A percentile compares a stretch with the other conserved stretches of the same genome.
These are phyloP conservation scores for Bubo blakistoni DNA, from an alignment of 2,113 vertebrate genomes.

Conservation along the genomic window DNA sequence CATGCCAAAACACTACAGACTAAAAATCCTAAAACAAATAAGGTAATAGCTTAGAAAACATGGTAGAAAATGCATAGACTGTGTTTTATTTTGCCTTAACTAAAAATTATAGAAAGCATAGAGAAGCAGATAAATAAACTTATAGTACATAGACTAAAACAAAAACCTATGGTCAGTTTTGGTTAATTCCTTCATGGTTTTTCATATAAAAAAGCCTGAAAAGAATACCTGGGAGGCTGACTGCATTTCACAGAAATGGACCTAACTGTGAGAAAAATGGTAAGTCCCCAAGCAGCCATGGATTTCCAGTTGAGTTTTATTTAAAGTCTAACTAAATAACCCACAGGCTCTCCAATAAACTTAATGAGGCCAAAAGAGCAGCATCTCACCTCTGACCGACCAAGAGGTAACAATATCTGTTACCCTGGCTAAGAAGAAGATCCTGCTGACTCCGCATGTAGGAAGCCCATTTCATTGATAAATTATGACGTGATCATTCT, in stretches of 20 bases:
- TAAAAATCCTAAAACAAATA: not conserved
- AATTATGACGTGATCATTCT: slow-evolving; percentile 25
- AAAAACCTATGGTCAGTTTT: not conserved
- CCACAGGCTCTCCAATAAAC: not conserved
- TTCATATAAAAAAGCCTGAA: not conserved
- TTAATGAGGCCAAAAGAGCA: slow-evolving; percentile 51
- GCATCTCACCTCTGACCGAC: not conserved
- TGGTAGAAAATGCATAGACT: not conserved
- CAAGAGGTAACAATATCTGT: slow-evolving; percentile 1
- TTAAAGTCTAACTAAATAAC: slow-evolving; percentile 45
- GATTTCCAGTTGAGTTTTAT: slow-evolving; percentile 17
- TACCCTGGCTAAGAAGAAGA: not conserved
- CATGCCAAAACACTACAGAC: not conserved
- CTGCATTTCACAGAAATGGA: not conserved
- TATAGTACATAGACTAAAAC: not conserved
- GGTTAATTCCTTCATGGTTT: not conserved
- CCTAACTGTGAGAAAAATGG: not conserved
- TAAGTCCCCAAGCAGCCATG: not conserved
- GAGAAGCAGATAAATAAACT: not conserved
- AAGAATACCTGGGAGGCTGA: not conserved
- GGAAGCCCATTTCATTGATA: slow-evolving; percentile 34
- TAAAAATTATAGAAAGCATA: not conserved
- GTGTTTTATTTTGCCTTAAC: not conserved
- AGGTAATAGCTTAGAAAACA: not conserved
- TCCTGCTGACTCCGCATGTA: slow-evolving; percentile 28